Evolutionary conservation across 2,888 invertebrate species (phyloP), one percentile per base, ranked within the genome.

Genomic region (Steinernema carpocapsae): DNA sequence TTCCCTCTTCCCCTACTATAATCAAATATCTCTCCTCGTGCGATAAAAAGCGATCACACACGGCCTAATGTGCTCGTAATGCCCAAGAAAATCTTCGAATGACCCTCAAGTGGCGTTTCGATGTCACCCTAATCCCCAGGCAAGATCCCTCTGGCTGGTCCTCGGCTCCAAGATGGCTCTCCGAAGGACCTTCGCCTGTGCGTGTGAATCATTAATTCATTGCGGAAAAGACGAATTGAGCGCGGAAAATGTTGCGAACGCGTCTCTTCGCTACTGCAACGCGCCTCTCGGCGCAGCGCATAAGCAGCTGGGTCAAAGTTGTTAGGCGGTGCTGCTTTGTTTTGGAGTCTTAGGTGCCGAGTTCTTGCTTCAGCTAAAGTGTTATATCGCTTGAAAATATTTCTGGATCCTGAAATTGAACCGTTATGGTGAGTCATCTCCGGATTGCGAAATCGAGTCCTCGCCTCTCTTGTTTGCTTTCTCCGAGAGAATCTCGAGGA

Each of bases 161-260:
- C n/a, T 14, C 48, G 19, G 17, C 14, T 10, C 37, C 37, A 14
- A 19, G 19, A 48, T 19, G 48, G 19, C 6, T 48, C 48, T 48
- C 48, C 37, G 37, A 14, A 48, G 48, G 32, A n/a, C 64, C 64
- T 37, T 52, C 52, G 14, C 14, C 10, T 26, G 56, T 64, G 64
- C 64, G 64, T 64, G 64, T 17, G 64, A 32, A 64, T 64, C 64
- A 64, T 64, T 64, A 64, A 64, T 64, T 64, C 64, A 64, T 64
- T 32, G 64, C 14, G 64, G 64, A 64, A 52, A 32, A 32, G 64
- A 32, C 64, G 52, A 37, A 37, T 37, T 37, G 37, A 3, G 37
- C 37, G 48, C 48, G 48, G n/a, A 48, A 48, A 64, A 56, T 56
- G 56, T 56, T 56, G 56, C 22, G 22, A 56, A 22, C 56, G 56